Evolutionary conservation across 1,140 invertebrate species (phyloP), one percentile per base, ranked within the genome.

Genomic region (Phortica variegata): DNA sequence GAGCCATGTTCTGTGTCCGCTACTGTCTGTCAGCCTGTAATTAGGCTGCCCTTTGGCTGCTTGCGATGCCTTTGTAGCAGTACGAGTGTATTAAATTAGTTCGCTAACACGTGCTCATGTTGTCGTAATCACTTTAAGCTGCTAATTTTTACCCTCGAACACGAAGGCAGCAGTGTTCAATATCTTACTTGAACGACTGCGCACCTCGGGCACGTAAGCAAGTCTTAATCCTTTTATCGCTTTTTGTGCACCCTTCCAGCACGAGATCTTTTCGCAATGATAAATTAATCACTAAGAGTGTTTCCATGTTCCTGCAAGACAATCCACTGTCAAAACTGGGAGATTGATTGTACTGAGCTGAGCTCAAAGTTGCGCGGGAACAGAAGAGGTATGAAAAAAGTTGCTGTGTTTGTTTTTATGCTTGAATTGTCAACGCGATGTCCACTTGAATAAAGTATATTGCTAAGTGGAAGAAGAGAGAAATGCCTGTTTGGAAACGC

Each of bases 281-380:
- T 73, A 70, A 73, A 73, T 73, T 72, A 73, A 66, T 58, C 60
- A 58, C 69, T 73, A 73, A 73, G 65, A 73, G 65, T 70, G 32
- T 73, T 73, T 73, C 42, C 70, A 59, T 73, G 70, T 73, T 70
- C 56, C 53, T 46, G 52, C 48, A 56, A 60, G 69, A 70, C 69
- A 73, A 70, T 73, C 69, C 69, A 61, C 51, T 73, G 69, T 65
- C 69, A 58, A 37, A 47, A 49, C 52, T 49, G 54, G 51, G 59
- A 73, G 61, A 73, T 73, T 73, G 69, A 73, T 73, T 73, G 55
- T 73, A 48, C 23, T 23, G 23, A 37, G 52, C 58, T 45, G 42
- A 46, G 34, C 39, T 38, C 17, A 40, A 26, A 19, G 12, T 12
- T 13, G 4, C 1, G 31, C 2, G 3, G 3, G 31, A 13, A n/a